Percentiles rank a stretch among this genome's conserved stretches.
Conservation (phyloP, 2,113 vertebrate species). For the Setophaga kirtlandii region DNA sequence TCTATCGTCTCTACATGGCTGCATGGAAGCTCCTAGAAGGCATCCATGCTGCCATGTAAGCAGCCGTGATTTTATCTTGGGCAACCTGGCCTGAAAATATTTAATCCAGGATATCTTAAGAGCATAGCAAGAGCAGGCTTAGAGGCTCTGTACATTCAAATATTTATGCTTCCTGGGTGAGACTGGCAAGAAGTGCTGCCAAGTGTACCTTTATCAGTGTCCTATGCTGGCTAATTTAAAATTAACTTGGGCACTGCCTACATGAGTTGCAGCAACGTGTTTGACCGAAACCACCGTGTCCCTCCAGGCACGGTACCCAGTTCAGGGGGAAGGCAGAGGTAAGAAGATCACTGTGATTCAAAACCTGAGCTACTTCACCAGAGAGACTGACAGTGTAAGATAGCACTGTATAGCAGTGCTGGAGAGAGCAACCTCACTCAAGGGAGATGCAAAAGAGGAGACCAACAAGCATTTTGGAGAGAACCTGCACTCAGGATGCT, state of each 20-base stretch:
- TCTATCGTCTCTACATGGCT: not conserved
- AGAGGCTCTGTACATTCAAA: conserved; percentile 30
- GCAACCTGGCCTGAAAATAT: not conserved
- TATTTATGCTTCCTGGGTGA: conserved; percentile 68
- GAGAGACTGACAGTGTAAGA: not conserved
- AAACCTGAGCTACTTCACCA: not conserved
- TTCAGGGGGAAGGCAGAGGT: not conserved
- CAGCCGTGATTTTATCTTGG: not conserved
- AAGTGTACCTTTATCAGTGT: conserved; percentile 32
- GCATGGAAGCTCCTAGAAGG: not conserved
- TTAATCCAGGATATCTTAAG: conserved; percentile 2
- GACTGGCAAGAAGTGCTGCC: conserved; percentile 26
- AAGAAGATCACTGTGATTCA: not conserved
- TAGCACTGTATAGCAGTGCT: fast-evolving
- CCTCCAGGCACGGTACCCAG: not conserved
- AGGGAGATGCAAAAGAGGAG: not conserved
- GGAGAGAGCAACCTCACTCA: not conserved
- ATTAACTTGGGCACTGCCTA: conserved; percentile 43
- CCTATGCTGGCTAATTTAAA: conserved; percentile 17
- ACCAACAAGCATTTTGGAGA: not conserved
- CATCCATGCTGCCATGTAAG: not conserved
- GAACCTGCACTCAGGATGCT: fast-evolving
- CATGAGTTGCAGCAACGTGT: not conserved
- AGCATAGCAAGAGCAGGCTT: not conserved
- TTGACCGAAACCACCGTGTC: not conserved